Base-by-base conservation (phyloP, 2,113 vertebrate species). In the Toxotes chatareus region DNA sequence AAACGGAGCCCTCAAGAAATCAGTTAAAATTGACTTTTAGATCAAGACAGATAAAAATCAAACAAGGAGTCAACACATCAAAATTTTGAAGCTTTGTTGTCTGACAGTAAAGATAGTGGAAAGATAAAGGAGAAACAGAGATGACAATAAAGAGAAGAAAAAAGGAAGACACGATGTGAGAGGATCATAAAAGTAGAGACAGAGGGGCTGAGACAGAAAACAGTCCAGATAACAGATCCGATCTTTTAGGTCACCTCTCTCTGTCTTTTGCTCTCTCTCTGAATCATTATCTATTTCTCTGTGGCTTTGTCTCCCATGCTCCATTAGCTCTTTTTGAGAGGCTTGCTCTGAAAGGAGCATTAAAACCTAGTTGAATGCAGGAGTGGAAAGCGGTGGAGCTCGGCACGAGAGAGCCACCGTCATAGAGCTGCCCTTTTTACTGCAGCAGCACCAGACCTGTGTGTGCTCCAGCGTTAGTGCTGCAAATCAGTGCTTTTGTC, bases 261-360 rank as follows among this genome's bases (percentile, higher is more conserved):
- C 65, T 9, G 7, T 40, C 36, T 36, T 36, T 36, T n/a, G n/a
- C 66, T 76, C 38, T 67, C 56, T 51, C 23, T 27, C 21, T 67
- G n/a, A 67, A 27, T 78, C 38, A 57, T 79, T 81, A 67, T 82
- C 31, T n/a, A 5, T 77, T 14, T 86, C n/a, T 79, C 9, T 61
- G 44, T 53, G 46, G 17, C 63, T 86, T 57, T 87, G 68, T 55
- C 72, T 73, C 66, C 70, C n/a, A 9, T 68, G 64, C n/a, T 68
- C 66, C 73, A 83, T 85, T 79, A 87, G 78, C 60, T 84, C 72
- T 32, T 72, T 27, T 61, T 71, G 86, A 86, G 83, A 81, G 70
- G 70, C 49, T 82, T 56, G 71, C 55, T 86, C 40, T 63, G 66
- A 83, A 76, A 75, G 53, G 65, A 60, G 55, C 76, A 74, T 66